Evolutionary conservation across 2,113 vertebrate species (phyloP).

Genomic region (Hippocampus zosterae): DNA sequence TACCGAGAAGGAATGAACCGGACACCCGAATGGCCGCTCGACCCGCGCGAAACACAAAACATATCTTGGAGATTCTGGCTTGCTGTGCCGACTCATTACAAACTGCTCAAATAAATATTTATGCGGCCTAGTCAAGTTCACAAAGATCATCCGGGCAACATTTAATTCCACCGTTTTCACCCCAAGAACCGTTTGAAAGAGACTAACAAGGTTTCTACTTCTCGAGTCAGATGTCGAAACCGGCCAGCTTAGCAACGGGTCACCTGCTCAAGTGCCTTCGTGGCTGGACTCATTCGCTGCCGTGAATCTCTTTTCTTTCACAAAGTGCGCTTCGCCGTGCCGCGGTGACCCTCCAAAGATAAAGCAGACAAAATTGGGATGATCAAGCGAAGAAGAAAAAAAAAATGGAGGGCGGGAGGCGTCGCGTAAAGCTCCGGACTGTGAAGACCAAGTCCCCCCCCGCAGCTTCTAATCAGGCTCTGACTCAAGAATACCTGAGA

Average conservation of each 20-base stretch:
- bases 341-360: neutral
- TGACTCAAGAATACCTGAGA: conserved; percentile 24
- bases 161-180: conserved; percentile 9
- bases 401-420: neutral
- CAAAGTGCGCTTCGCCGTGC: neutral
- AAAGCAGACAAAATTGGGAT: neutral
- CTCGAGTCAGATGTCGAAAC: conserved; percentile 1
- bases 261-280: neutral
- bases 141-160: conserved; percentile 26
- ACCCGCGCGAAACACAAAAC: conserved; percentile 16
- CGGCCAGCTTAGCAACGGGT: neutral
- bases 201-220: neutral
- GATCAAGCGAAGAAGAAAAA: neutral
- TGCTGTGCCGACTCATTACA: conserved; percentile 46
- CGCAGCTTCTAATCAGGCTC: conserved; percentile 43
- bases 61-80: conserved; percentile 18
- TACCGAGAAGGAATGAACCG: conserved; percentile 45
- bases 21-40: conserved; percentile 20
- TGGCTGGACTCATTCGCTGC: conserved; percentile 1
- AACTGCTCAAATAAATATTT: conserved; percentile 55
- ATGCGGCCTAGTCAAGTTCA: too few species aligned
- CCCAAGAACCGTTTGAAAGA: conserved; percentile 7
- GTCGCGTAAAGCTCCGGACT: neutral
- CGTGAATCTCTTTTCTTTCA: conserved; percentile 2
- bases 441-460: conserved; percentile 9